A percentile compares a stretch with the other conserved stretches of the same genome.
Conservation (phyloP, 2,888 invertebrate species). For the Lamellibrachia columna region DNA sequence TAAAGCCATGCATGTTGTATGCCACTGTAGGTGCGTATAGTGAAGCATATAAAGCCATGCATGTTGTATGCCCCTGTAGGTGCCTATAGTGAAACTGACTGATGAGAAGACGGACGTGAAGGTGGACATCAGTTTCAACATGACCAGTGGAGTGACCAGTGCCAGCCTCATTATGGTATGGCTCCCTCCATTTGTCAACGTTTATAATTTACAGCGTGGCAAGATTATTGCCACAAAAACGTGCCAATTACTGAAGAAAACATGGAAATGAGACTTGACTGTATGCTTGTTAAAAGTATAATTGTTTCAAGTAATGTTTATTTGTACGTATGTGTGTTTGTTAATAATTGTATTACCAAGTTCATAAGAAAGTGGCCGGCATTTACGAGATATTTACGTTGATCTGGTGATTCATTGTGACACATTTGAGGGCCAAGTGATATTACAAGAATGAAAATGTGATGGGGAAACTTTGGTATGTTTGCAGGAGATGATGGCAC, state of each 20-base stretch:
- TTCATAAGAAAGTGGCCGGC: too few species aligned
- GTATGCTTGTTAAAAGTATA: too few species aligned
- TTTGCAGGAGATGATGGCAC: slow-evolving; percentile 71
- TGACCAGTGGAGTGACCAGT: slow-evolving; percentile 96
- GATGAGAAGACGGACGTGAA: slow-evolving; percentile 87
- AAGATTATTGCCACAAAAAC: too few species aligned
- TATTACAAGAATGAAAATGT: too few species aligned
- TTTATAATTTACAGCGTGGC: neutral
- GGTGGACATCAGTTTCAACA: slow-evolving; percentile 98
- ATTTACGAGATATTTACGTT: too few species aligned
- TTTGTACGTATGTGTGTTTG: too few species aligned
- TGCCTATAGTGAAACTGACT: slow-evolving; percentile 97
- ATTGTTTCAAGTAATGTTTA: too few species aligned
- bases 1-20: neutral
- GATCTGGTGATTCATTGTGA: too few species aligned
- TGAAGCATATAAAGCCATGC: neutral
- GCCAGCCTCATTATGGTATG: slow-evolving; percentile 87
- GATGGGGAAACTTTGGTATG: neutral
- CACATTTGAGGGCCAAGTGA: too few species aligned
- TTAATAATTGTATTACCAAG: too few species aligned
- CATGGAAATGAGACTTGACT: too few species aligned
- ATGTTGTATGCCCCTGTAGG: slow-evolving; percentile 61
- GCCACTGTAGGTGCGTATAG: neutral
- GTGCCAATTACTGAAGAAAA: too few species aligned
- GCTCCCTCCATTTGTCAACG: neutral